Percentiles rank a stretch among this genome's conserved stretches.
phyloP scores from a whole-genome alignment of 37 sponge, comb jelly and placozoan species.

The Hexactinellida sp. region DNA sequence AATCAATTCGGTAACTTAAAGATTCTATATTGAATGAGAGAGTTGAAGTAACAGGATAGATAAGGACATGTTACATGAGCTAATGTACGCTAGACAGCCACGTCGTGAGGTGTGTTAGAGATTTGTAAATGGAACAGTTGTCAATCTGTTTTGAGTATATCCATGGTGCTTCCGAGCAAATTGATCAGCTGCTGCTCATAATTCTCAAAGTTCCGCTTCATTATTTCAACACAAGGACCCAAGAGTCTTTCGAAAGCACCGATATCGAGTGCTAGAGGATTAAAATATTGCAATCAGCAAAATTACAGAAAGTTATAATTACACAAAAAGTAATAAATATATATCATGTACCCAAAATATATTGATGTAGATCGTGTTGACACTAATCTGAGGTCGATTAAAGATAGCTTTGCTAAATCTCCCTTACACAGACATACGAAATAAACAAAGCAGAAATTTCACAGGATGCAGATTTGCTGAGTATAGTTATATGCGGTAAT shows the following conservation, averaged over 20 bases:
- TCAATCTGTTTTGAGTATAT: constrained; percentile 50
- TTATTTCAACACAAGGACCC: constrained; percentile 87
- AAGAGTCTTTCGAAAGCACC: constrained; percentile 89
- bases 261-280: constrained; percentile 59
- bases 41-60: not conserved
- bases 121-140: not conserved
- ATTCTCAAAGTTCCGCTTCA: constrained; percentile 73
- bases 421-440: too few relatives aligned
- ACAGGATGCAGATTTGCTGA: too few relatives aligned
- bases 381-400: too few relatives aligned
- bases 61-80: not conserved
- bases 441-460: too few relatives aligned
- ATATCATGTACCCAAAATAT: too few relatives aligned
- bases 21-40: not conserved
- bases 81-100: not conserved
- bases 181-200: constrained; percentile 81
- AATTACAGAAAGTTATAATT: not conserved
- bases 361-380: too few relatives aligned
- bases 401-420: too few relatives aligned
- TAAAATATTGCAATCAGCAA: not conserved
- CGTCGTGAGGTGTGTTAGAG: not conserved
- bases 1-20: not conserved
- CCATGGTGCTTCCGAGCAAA: constrained; percentile 66
- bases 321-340: not conserved
- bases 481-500: too few relatives aligned